Base-by-base conservation (phyloP, 2,888 invertebrate genomes). In the Camptogramma bilineatum region DNA sequence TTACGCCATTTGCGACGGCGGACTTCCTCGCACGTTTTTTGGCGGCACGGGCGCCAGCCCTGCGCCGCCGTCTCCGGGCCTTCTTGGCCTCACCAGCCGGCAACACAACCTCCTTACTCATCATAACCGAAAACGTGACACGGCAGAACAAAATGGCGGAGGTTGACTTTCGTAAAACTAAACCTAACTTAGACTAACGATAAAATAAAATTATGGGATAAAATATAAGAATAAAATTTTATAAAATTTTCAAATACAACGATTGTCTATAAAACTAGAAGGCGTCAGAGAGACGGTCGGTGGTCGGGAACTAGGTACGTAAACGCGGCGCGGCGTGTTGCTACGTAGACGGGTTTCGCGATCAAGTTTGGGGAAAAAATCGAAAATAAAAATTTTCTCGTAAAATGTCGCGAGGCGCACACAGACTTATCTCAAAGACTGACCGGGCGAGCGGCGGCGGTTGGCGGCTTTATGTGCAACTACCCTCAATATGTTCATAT, bases 371-470 rank as follows among this genome's bases (percentile, higher is more conserved):
- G 55, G 53, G 64, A 68, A 55, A 39, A 24, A 64, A 59, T 64
- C 56, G 70, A 72, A 79, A 77, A 70, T 58, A 51, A 66, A 66
- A 68, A 69, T 76, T 79, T 78, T 73, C 75, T 71, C 72, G 66
- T 70, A 68, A 64, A 74, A 71, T 65, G 72, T 75, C 78, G 78
- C 81, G 80, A 72, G 63, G 78, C 81, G 78, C 72, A 71, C 82
- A 82, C 84, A 79, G 72, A 73, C 76, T 76, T 82, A 84, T 81
- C 86, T 84, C 84, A 82, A 80, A 86, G 87, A 90, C 90, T 90
- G 80, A 66, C 50, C 59, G 44, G 55, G 52, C 48, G 52, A 62
- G 62, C 24, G 65, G 34, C 52, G 67, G 46, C 64, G 63, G 75
- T 68, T 71, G 54, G 21, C 24, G 42, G 44, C 28, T 34, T 62